phyloP scores from a whole-genome alignment of 2,113 vertebrate species.

The Hylia prasina region DNA sequence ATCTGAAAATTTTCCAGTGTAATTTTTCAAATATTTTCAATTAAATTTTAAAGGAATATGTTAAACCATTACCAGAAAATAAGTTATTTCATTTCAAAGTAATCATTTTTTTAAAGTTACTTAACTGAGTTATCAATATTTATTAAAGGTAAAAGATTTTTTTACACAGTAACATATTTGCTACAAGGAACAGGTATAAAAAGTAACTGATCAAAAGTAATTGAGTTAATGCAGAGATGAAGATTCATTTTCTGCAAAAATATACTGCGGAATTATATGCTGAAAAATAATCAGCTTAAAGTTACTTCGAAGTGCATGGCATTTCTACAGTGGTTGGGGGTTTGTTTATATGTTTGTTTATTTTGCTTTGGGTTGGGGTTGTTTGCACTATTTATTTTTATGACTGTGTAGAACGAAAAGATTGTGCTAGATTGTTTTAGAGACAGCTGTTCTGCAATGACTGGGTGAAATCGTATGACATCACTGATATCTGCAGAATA shows the following conservation, averaged over 20 bases:
- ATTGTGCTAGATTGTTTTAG: not conserved
- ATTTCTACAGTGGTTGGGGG: not conserved
- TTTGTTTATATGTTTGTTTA: not conserved
- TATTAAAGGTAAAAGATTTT: not conserved
- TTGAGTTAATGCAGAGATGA: not conserved
- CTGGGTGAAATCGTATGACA: not conserved
- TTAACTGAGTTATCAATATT: not conserved
- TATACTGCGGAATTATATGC: not conserved
- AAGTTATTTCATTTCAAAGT: not conserved
- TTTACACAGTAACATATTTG: not conserved
- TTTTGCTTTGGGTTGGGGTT: not conserved
- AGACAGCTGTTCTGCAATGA: not conserved
- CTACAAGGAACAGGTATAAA: not conserved
- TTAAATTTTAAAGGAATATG: not conserved
- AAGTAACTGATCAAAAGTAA: not conserved
- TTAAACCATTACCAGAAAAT: not conserved
- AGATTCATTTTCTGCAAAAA: not conserved
- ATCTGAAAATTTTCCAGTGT: not conserved
- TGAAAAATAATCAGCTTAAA: not conserved
- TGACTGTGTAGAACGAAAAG: not conserved
- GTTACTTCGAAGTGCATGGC: not conserved
- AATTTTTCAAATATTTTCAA: not conserved
- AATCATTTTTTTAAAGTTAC: not conserved
- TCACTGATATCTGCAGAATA: not conserved
- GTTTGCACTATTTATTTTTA: not conserved